Conservation (phyloP, 2,797 vertebrate genomes). For the Epinephelus malabaricus region DNA sequence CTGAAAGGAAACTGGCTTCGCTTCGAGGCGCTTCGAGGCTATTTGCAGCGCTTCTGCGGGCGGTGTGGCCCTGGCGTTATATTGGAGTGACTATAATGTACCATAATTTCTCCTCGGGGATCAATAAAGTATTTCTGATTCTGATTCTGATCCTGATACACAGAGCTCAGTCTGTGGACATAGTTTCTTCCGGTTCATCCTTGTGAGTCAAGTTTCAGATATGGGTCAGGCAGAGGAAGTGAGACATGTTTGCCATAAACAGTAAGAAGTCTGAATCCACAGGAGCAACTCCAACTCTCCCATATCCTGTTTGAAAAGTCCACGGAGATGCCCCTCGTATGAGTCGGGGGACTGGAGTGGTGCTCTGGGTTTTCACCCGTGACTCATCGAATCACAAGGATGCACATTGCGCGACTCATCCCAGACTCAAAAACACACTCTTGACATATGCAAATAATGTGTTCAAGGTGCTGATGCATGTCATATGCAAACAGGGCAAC, state of each 20-base stretch:
- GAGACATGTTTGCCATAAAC: slow-evolving; percentile 20
- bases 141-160: not conserved
- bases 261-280: slow-evolving; percentile 58
- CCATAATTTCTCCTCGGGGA: no score
- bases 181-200: not conserved
- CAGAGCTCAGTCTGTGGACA: not conserved
- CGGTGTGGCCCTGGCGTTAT: no score
- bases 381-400: slow-evolving; percentile 69
- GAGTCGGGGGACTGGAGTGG: slow-evolving; percentile 1
- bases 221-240: slow-evolving; percentile 44
- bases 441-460: slow-evolving; percentile 29
- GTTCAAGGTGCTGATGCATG: not conserved
- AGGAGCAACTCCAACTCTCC: slow-evolving; percentile 40
- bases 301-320: slow-evolving; percentile 47
- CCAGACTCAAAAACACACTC: slow-evolving; percentile 19
- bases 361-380: slow-evolving; percentile 58
- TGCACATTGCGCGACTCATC: slow-evolving; percentile 53
- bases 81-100: no score
- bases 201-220: slow-evolving; percentile 26
- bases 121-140: no score
- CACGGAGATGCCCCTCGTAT: slow-evolving; percentile 10
- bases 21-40: no score
- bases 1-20: no score
- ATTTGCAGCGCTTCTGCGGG: no score
- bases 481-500: not conserved